phyloP scores from a whole-genome alignment of 2,113 vertebrate genomes.

The Mastomys natalensis region DNA sequence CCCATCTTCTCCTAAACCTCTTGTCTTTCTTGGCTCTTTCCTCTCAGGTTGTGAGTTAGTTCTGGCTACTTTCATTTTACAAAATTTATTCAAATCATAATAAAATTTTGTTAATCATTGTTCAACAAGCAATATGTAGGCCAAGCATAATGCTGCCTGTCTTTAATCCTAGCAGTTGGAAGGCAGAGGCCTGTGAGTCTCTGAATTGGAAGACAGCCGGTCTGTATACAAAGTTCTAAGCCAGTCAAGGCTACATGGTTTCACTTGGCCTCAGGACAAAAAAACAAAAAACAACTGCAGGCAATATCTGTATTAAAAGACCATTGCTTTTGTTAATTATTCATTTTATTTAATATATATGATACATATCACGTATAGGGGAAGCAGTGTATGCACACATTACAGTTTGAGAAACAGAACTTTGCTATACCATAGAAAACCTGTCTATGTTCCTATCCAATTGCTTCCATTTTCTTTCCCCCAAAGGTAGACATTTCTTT shows the following conservation, averaged over 20 bases:
- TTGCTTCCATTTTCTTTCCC: background rate
- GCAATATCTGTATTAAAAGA: background rate
- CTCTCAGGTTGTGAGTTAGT: background rate
- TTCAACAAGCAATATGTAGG: background rate
- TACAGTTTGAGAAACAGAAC: constrained; percentile 29
- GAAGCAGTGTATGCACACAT: background rate
- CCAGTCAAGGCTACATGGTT: background rate
- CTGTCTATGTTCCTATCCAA: background rate
- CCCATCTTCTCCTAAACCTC: background rate
- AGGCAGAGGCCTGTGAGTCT: background rate
- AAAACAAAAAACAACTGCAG: background rate
- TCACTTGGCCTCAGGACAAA: background rate
- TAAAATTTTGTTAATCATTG: background rate
- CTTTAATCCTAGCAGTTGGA: background rate
- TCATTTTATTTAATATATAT: constrained; percentile 27
- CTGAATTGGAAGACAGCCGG: background rate
- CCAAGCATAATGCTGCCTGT: background rate
- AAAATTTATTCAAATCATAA: constrained; percentile 34
- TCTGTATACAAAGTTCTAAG: background rate
- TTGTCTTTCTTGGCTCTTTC: constrained; percentile 11
- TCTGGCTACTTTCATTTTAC: background rate
- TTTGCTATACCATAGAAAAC: background rate
- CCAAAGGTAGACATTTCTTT: background rate
- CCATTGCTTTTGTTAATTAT: background rate
- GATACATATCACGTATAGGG: background rate